These are phyloP conservation scores for Montipora cactus DNA, from an alignment of 64 coral and sea anemone genomes.

Conservation along the genomic window DNA sequence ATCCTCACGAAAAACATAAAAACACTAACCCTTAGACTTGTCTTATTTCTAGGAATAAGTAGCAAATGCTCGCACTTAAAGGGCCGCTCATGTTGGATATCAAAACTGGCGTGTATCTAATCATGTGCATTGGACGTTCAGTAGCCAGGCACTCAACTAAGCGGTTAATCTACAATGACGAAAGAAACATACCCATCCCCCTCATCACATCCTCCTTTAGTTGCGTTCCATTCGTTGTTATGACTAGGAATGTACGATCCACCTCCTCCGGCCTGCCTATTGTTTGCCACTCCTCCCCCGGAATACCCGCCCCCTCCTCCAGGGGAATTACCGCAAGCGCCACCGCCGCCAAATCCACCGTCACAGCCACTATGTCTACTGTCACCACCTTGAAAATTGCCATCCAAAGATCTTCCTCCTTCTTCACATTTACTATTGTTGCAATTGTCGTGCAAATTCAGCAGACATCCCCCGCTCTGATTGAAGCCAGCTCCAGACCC, in stretches of 20 bases:
- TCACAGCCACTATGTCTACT: constrained; percentile 2
- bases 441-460: constrained; percentile 1
- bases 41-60: too few relatives aligned
- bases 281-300: constrained; percentile 52
- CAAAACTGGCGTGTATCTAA: too few relatives aligned
- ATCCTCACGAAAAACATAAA: too few relatives aligned
- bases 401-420: constrained; percentile 36
- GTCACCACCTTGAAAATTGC: constrained; percentile 22
- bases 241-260: constrained; percentile 34
- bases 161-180: not conserved
- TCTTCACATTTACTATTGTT: not conserved
- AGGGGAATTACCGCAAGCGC: constrained; percentile 34
- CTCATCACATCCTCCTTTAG: constrained; percentile 23
- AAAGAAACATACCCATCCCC: constrained; percentile 76
- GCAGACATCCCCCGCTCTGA: constrained; percentile 49
- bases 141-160: not conserved
- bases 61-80: too few relatives aligned
- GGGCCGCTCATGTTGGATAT: too few relatives aligned
- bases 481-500: constrained; percentile 54
- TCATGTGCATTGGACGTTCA: too few relatives aligned
- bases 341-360: constrained; percentile 89
- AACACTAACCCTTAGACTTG: too few relatives aligned
- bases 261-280: constrained; percentile 38
- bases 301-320: constrained; percentile 88
- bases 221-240: constrained; percentile 10